phyloP scores from a whole-genome alignment of 2,113 vertebrate species.

The Mormyrus iriodes region DNA sequence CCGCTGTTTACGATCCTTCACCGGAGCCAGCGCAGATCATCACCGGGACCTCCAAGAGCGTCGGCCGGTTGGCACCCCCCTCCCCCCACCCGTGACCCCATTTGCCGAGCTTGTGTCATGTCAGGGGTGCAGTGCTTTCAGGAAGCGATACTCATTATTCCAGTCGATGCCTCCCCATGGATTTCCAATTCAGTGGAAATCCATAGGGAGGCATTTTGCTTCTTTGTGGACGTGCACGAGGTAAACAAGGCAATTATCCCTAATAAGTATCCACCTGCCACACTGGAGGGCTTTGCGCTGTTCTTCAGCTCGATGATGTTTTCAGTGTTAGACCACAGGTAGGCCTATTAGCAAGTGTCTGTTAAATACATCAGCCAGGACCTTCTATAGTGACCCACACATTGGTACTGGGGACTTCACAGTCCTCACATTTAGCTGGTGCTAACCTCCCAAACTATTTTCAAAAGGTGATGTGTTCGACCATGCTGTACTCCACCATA shows the following conservation, averaged over 20 bases:
- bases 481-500: not conserved
- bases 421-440: not conserved
- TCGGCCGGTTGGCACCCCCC: not conserved
- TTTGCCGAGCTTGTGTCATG: not conserved
- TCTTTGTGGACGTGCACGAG: not conserved
- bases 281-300: not conserved
- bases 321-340: not conserved
- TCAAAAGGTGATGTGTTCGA: not conserved
- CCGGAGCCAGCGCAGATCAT: not conserved
- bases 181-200: not conserved
- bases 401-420: not conserved
- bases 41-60: not conserved
- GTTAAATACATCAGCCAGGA: not conserved
- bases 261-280: not conserved
- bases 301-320: not conserved
- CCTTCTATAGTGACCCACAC: not conserved
- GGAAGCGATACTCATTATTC: not conserved
- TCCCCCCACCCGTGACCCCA: not conserved
- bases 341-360: not conserved
- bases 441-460: not conserved
- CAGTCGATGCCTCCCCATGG: not conserved
- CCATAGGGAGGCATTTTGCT: not conserved
- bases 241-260: not conserved
- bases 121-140: not conserved
- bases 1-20: not conserved